Percentiles rank a stretch among this genome's conserved stretches.
phyloP scores from a whole-genome alignment of 2,113 vertebrate species.

The Crocuta crocuta region DNA sequence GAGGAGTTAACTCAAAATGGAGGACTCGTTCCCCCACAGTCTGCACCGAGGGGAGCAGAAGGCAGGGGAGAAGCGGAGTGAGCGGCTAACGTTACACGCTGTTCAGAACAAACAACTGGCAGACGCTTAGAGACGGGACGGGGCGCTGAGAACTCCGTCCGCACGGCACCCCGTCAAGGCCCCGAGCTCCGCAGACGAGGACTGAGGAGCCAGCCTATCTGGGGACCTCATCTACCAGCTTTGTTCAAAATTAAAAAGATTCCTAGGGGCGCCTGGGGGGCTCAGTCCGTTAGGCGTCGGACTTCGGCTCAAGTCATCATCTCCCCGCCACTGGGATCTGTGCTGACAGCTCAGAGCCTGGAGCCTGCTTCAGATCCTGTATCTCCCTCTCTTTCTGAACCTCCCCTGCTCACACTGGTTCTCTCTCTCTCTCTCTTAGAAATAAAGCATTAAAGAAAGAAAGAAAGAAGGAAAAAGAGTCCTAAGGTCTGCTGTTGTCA shows the following conservation, averaged over 20 bases:
- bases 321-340: too few relatives aligned
- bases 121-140: neutral
- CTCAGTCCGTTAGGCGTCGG: too few relatives aligned
- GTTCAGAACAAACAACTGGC: neutral
- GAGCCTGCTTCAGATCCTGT: too few relatives aligned
- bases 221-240: neutral
- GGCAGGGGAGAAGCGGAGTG: neutral
- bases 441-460: too few relatives aligned
- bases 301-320: too few relatives aligned
- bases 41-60: neutral
- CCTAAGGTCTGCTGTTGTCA: accelerated
- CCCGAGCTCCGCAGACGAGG: too few relatives aligned
- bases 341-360: too few relatives aligned
- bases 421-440: too few relatives aligned
- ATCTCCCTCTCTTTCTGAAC: too few relatives aligned
- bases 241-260: neutral
- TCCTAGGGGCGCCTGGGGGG: too few relatives aligned
- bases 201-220: neutral
- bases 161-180: neutral
- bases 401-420: too few relatives aligned
- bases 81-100: neutral
- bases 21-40: neutral
- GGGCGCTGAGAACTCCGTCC: neutral
- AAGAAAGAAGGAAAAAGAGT: neutral
- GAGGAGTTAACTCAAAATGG: neutral